Percentiles rank a stretch among this genome's conserved stretches.
These are phyloP conservation scores for Morbakka virulenta DNA, from an alignment of 30 jellyfish, hydroid and myxozoan genomes.

Conservation along the genomic window DNA sequence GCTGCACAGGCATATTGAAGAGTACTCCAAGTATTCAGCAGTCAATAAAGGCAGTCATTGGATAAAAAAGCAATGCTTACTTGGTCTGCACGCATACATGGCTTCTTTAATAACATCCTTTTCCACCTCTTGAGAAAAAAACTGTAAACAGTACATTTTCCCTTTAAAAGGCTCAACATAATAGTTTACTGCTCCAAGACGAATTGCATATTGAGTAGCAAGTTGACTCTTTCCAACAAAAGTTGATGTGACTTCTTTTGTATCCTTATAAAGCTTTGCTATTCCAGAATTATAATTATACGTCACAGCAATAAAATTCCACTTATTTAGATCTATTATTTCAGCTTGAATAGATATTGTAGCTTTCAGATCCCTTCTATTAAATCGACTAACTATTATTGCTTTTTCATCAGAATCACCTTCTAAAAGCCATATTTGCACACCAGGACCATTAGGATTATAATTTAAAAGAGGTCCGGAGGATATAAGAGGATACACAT, in stretches of 20 bases:
- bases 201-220: not conserved
- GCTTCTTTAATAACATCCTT: not conserved
- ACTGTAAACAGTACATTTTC: not conserved
- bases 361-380: not conserved
- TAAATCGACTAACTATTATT: not conserved
- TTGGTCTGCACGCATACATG: not conserved
- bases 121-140: not conserved
- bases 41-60: no score
- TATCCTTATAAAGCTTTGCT: not conserved
- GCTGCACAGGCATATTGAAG: no score
- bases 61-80: no score
- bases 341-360: not conserved
- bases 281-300: not conserved
- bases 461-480: not conserved
- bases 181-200: not conserved
- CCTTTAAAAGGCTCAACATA: not conserved
- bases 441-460: not conserved
- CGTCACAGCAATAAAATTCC: slow-evolving; percentile 6
- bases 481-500: not conserved
- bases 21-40: no score
- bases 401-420: not conserved
- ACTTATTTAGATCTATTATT: not conserved
- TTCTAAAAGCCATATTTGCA: not conserved
- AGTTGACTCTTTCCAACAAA: not conserved
- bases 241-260: not conserved